Base-by-base conservation (phyloP, 1,140 invertebrate species). In the Heliconius hewitsoni region DNA sequence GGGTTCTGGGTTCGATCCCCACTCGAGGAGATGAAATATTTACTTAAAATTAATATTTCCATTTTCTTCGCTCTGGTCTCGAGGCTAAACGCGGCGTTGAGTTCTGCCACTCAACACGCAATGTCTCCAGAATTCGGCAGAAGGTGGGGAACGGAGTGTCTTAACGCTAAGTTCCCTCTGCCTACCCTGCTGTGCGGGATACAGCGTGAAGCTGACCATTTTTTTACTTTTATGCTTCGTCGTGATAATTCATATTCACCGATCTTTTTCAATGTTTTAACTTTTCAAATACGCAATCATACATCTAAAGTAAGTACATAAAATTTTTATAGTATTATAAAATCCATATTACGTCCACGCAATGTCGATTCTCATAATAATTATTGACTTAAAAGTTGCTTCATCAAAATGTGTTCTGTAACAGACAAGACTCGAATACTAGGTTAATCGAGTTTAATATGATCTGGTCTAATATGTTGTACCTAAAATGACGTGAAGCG, bases 321-420 rank as follows among this genome's bases (percentile, higher is more conserved):
- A 37, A 23, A n/a, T 42, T 66, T 75, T 75, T 66, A 75, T 75
- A 60, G n/a, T 75, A 42, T 70, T 76, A 76, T 76, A 66, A 75
- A 66, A 23, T 55, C 66, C 72, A 55, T 77, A 79, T 79, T 81
- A 74, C 75, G 72, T 72, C 27, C 74, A 78, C 71, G 76, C 57
- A 81, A 80, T 76, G 73, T 57, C 19, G 71, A 37, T 77, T 76
- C 76, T 74, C 77, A 79, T 76, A 76, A 76, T 81, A 74, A 81
- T 81, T 82, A 82, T 80, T 76, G 79, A 13, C 75, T 85, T 77
- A 80, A 84, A 84, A 78, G 78, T 71, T 78, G 80, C 84, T 84
- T 82, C 81, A 70, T 80, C 72, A 81, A 42, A 39, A 52, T 73
- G 60, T 74, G 75, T 60, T 82, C 70, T 81, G 57, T 78, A 81